Percentiles rank a stretch among this genome's conserved stretches.
phyloP scores from a whole-genome alignment of 2,888 invertebrate genomes.

The Lamellibrachia columna region DNA sequence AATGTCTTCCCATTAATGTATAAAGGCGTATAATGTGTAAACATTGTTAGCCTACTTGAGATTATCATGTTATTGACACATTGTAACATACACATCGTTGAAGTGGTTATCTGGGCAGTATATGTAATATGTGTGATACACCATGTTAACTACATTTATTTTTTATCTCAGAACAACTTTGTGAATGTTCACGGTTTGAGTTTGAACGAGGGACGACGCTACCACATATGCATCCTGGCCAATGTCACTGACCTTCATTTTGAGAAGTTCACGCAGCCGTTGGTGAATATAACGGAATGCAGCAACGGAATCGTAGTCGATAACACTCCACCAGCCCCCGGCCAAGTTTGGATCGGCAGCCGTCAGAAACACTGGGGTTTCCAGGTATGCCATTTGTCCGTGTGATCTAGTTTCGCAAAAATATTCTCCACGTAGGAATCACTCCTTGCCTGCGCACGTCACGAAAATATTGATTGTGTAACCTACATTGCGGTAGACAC shows the following conservation, averaged over 20 bases:
- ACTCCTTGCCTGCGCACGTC: no score
- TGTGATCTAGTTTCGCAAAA: no score
- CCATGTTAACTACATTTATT: not conserved
- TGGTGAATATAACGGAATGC: not conserved
- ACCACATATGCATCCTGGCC: not conserved
- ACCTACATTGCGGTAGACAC: no score
- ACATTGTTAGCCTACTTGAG: no score
- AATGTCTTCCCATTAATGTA: no score
- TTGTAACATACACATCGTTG: no score
- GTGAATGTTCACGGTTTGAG: not conserved
- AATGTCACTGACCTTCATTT: not conserved
- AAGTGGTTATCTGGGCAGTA: no score
- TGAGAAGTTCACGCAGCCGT: not conserved
- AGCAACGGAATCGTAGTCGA: not conserved
- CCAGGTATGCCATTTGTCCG: not conserved
- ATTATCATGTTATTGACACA: no score
- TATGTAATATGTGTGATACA: no score
- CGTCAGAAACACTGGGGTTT: not conserved
- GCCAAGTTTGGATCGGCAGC: not conserved
- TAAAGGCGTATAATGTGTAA: no score
- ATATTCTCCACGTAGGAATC: not conserved
- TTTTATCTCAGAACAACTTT: not conserved
- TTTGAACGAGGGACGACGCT: not conserved
- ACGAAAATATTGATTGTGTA: no score
- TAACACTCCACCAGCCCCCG: not conserved